Conservation (phyloP, 2,797 vertebrate species). For the Sebastes wilsoni region DNA sequence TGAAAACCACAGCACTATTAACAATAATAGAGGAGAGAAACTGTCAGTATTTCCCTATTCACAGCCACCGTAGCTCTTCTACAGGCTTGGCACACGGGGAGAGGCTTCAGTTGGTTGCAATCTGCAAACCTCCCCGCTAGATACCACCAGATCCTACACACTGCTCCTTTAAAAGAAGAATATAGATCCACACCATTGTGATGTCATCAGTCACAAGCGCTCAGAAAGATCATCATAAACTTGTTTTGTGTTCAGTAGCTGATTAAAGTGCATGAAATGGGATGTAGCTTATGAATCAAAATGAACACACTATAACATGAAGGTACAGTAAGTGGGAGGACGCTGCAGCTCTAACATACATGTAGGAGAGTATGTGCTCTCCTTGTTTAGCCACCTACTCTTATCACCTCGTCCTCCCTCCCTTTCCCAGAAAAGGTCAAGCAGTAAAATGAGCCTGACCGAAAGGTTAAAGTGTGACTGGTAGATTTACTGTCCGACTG, state of each 20-base stretch:
- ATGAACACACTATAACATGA: background rate
- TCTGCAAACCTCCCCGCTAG: too few species aligned
- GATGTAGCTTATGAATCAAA: background rate
- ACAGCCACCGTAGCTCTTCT: too few species aligned
- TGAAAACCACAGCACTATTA: background rate
- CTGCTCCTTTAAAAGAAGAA: too few species aligned
- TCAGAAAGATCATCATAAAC: background rate
- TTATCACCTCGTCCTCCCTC: background rate
- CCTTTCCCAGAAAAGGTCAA: slow-evolving; percentile 40
- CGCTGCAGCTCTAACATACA: background rate
- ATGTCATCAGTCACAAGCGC: background rate
- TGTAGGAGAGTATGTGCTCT: background rate
- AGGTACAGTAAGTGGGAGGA: background rate
- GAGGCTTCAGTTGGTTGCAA: too few species aligned
- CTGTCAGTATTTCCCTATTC: too few species aligned
- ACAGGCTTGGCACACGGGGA: too few species aligned
- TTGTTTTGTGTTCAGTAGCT: background rate
- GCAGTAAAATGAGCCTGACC: slow-evolving; percentile 46
- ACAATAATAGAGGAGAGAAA: too few species aligned
- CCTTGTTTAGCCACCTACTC: background rate
- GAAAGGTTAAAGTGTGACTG: slow-evolving; percentile 40
- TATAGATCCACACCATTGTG: background rate
- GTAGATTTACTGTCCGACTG: background rate
- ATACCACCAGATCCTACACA: too few species aligned
- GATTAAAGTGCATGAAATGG: background rate